Conservation (phyloP, 2,888 invertebrate genomes). For the Pterostichus madidus region DNA sequence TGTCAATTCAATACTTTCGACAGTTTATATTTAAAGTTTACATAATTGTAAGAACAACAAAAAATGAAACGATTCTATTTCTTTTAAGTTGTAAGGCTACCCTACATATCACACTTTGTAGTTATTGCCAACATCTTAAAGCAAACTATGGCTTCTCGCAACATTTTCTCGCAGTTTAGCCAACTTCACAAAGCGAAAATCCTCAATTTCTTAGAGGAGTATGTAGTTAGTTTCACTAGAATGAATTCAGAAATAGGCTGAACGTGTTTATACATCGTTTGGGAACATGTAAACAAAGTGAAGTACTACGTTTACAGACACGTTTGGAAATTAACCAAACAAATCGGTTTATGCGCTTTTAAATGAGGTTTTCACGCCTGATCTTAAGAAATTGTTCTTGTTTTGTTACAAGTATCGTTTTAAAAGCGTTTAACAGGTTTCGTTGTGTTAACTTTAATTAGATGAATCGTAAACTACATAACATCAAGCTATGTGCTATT, state of each 20-base stretch:
- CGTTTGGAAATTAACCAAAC: conserved; percentile 23
- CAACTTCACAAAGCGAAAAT: conserved; percentile 23
- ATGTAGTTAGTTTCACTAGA: neutral
- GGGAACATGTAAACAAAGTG: conserved; percentile 23
- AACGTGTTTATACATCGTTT: conserved; percentile 20
- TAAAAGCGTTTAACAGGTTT: conserved; percentile 25
- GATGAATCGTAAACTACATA: neutral
- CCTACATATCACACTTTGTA: too few relatives aligned
- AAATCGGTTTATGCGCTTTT: conserved; percentile 33
- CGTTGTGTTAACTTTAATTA: neutral
- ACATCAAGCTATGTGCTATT: too few relatives aligned
- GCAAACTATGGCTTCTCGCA: neutral
- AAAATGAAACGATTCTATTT: neutral
- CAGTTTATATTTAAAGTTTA: conserved; percentile 15
- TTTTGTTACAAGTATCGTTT: neutral
- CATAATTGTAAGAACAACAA: conserved; percentile 7
- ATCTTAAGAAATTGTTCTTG: neutral
- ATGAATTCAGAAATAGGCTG: neutral
- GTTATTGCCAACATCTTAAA: neutral
- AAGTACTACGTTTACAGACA: neutral
- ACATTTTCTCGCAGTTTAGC: neutral
- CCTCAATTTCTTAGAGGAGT: neutral
- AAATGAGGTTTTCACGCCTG: neutral
- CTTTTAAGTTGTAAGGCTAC: neutral
- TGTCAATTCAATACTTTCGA: too few relatives aligned